These are phyloP conservation scores for Oncorhynchus keta DNA, from an alignment of 2,113 vertebrate genomes.

Conservation along the genomic window DNA sequence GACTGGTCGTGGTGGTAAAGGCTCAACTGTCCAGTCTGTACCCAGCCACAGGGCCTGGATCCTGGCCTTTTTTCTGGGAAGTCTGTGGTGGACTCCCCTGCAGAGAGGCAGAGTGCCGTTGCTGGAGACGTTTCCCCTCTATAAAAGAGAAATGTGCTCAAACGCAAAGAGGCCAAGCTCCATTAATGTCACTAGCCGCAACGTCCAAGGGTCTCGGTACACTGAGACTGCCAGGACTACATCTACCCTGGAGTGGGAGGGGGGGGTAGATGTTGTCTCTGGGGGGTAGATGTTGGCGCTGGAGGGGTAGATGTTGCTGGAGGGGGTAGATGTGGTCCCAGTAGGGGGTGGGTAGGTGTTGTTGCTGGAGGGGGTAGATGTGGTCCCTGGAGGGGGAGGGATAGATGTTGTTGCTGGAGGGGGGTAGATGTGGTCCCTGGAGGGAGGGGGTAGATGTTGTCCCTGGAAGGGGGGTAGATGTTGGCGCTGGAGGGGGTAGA, in stretches of 20 bases:
- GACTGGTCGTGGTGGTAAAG: neutral
- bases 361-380: too few species aligned
- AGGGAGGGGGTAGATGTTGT: too few species aligned
- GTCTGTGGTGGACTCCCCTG: constrained; percentile 67
- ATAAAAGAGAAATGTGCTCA: constrained; percentile 63
- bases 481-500: too few species aligned
- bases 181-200: constrained; percentile 47
- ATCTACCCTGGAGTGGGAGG: neutral
- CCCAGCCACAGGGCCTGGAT: constrained; percentile 15
- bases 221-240: constrained; percentile 22
- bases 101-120: constrained; percentile 69
- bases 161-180: constrained; percentile 50
- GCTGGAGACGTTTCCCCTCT: constrained; percentile 67
- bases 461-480: too few species aligned
- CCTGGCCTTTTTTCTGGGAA: constrained; percentile 49
- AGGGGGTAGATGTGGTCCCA: too few species aligned
- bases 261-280: too few species aligned
- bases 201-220: neutral
- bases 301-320: too few species aligned
- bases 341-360: too few species aligned
- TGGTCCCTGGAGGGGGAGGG: too few species aligned
- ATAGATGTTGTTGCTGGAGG: too few species aligned
- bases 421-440: too few species aligned
- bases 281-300: too few species aligned
- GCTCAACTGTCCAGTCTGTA: neutral